A percentile compares a stretch with the other conserved stretches of the same genome.
Conservation (phyloP, 2,888 invertebrate species). For the Sceliomorpha sp. region DNA sequence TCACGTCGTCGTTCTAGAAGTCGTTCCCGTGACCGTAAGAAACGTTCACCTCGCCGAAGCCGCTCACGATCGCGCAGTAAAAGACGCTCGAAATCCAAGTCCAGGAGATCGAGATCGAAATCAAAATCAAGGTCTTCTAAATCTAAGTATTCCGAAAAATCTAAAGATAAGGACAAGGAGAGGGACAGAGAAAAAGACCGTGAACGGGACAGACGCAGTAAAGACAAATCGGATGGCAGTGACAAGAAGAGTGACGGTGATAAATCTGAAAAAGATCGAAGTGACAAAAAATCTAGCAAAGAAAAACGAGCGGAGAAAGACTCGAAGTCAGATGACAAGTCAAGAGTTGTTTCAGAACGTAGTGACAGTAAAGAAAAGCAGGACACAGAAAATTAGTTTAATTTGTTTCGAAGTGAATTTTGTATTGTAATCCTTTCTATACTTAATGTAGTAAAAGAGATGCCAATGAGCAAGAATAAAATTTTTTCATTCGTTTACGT, state of each 20-base stretch:
- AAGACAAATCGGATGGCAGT: conserved; percentile 71
- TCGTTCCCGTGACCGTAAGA: conserved; percentile 60
- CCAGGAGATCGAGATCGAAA: conserved; percentile 80
- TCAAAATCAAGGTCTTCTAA: conserved; percentile 79
- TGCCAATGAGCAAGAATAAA: too few relatives aligned
- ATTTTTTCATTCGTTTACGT: too few relatives aligned
- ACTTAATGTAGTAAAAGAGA: neutral
- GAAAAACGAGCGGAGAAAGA: conserved; percentile 71
- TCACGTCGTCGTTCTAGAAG: conserved; percentile 73
- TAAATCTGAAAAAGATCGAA: conserved; percentile 62
- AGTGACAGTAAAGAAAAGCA: conserved; percentile 57
- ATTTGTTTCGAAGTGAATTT: neutral
- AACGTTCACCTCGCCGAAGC: conserved; percentile 70
- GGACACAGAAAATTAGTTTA: conserved; percentile 43
- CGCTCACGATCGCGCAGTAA: conserved; percentile 82
- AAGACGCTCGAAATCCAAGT: conserved; percentile 82
- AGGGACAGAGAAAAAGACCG: conserved; percentile 61
- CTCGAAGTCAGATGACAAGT: conserved; percentile 61
- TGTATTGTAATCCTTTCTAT: conserved; percentile 3
- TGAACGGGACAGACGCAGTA: too few relatives aligned
- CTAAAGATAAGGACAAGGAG: conserved; percentile 65
- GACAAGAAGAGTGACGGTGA: conserved; percentile 78
- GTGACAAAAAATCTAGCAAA: conserved; percentile 70
- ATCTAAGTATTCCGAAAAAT: conserved; percentile 77
- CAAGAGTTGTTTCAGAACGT: conserved; percentile 55